A percentile compares a stretch with the other conserved stretches of the same genome.
phyloP scores from a whole-genome alignment of 2,888 invertebrate genomes.

The Lamellibrachia columna region DNA sequence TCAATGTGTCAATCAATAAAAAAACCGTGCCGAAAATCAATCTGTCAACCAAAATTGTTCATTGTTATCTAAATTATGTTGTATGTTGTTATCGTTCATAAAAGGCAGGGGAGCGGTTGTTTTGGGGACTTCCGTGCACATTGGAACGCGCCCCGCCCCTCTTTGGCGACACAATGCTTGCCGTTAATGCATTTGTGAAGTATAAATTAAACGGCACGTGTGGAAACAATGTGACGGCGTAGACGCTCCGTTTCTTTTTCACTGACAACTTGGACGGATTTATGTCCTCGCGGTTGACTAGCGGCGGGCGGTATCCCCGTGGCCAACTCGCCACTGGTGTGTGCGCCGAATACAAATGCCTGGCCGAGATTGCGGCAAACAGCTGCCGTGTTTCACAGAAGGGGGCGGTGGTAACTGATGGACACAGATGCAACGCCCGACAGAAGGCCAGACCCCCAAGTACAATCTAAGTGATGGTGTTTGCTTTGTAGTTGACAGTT shows the following conservation, averaged over 20 bases:
- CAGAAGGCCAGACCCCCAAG: not conserved
- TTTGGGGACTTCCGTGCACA: too few species aligned
- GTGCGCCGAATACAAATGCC: not conserved
- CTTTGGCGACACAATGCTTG: too few species aligned
- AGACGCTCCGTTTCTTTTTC: not conserved
- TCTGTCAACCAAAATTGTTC: too few species aligned
- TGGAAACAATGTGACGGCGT: not conserved
- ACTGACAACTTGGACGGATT: not conserved
- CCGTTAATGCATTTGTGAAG: too few species aligned
- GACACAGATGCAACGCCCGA: not conserved
- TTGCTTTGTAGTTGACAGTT: constrained; percentile 16
- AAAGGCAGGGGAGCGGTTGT: too few species aligned
- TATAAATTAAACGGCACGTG: not conserved
- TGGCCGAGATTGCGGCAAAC: not conserved
- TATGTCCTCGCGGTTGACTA: not conserved
- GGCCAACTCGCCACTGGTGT: not conserved
- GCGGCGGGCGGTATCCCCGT: not conserved
- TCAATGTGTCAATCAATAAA: too few species aligned
- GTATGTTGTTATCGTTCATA: too few species aligned
- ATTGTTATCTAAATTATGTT: too few species aligned
- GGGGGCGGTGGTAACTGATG: not conserved
- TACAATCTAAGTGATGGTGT: constrained; percentile 10
- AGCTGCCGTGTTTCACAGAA: not conserved
- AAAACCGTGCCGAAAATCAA: too few species aligned
- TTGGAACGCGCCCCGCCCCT: too few species aligned